These are phyloP conservation scores for Deroplatys truncata DNA, from an alignment of 2,888 invertebrate genomes.

Conservation along the genomic window DNA sequence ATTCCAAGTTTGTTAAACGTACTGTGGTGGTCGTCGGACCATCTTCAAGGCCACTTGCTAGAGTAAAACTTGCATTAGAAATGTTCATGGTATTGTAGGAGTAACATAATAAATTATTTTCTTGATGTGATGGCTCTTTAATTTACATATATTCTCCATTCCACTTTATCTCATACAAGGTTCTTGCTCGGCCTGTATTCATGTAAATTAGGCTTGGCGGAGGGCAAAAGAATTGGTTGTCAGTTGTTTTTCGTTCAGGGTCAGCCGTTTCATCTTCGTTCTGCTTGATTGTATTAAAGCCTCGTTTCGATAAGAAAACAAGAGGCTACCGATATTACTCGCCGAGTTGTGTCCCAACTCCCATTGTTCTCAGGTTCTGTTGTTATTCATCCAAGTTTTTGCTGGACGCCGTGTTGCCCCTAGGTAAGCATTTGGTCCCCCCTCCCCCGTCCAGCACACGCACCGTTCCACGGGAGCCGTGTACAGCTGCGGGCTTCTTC, in stretches of 20 bases:
- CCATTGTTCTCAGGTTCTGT: background rate
- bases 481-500: background rate
- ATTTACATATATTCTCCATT: background rate
- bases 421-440: background rate
- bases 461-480: background rate
- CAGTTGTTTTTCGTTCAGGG: background rate
- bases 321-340: background rate
- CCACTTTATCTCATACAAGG: background rate
- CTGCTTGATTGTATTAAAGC: background rate
- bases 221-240: background rate
- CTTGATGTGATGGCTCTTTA: background rate
- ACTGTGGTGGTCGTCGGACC: background rate
- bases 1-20: background rate
- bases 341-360: background rate
- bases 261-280: background rate
- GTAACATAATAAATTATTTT: background rate
- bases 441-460: background rate
- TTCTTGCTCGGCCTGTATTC: background rate
- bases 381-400: slow-evolving; percentile 3
- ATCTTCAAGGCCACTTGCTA: background rate
- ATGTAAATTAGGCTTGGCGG: background rate
- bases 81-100: background rate
- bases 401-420: background rate
- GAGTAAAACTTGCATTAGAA: background rate
- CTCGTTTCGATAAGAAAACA: background rate